A percentile compares a stretch with the other conserved stretches of the same genome.
Evolutionary conservation across 2,113 vertebrate species (phyloP).

Genomic region (Oryzias javanicus): DNA sequence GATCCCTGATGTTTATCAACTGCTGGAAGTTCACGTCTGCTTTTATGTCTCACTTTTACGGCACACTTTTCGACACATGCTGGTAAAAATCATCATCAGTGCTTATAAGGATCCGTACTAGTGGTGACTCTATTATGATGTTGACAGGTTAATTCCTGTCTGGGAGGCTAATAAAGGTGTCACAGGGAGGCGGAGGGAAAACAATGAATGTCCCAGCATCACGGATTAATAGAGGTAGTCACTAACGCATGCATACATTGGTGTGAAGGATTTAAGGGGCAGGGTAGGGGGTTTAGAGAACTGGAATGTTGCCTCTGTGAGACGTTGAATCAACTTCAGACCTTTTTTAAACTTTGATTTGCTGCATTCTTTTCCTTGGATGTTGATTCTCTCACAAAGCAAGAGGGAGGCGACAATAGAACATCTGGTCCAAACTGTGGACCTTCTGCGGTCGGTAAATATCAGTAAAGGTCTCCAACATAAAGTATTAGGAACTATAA

Average conservation of each 20-base stretch:
- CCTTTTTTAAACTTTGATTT: slow-evolving; percentile 31
- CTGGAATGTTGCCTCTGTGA: slow-evolving; percentile 7
- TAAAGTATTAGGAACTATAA: slow-evolving; percentile 59
- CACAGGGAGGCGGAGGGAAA: slow-evolving; percentile 47
- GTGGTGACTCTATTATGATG: background rate
- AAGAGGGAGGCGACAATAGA: slow-evolving; percentile 17
- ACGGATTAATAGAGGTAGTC: slow-evolving; percentile 51
- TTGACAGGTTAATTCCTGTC: slow-evolving; percentile 38
- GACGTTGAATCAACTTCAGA: slow-evolving; percentile 47
- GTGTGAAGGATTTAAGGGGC: slow-evolving; percentile 38
- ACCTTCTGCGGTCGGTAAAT: slow-evolving; percentile 61
- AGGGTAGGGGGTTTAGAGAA: slow-evolving; percentile 44
- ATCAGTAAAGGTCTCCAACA: slow-evolving; percentile 52
- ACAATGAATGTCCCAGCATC: slow-evolving; percentile 55
- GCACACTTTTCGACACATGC: background rate
- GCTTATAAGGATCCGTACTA: background rate
- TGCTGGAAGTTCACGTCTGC: too few relatives aligned
- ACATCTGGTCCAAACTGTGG: slow-evolving; percentile 45
- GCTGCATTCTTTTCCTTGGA: slow-evolving; percentile 23
- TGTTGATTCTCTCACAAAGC: slow-evolving; percentile 40
- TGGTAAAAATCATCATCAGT: slow-evolving; percentile 7
- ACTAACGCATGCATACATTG: background rate
- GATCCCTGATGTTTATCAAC: too few relatives aligned
- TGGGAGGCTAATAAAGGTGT: slow-evolving; percentile 63
- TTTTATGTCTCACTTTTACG: background rate